Base-by-base conservation (phyloP, 2,113 vertebrate species). In the Mionectes macconnelli region DNA sequence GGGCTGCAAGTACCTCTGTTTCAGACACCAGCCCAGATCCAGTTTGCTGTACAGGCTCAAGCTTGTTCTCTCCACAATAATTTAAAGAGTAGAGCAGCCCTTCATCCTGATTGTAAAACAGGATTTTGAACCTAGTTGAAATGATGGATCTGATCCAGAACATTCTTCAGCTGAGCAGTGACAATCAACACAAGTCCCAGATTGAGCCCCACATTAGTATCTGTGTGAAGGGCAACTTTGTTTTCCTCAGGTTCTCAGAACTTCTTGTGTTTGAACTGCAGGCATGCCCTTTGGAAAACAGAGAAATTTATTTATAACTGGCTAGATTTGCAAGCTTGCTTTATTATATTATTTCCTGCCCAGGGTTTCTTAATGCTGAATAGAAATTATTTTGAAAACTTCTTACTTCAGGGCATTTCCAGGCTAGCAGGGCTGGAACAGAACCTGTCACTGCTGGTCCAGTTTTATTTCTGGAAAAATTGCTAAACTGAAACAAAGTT, bases 331-430 rank as follows among this genome's bases (percentile, higher is more conserved):
- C 92, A 96, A 94, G 93, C 81, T 97, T 95, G 77, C 66, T 84
- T 94, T 97, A 97, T 96, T 96, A 88, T 97, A 96, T 95, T 97
- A 96, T 95, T 98, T 97, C 90, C 96, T 95, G 86, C 70, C 86
- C 31, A 50, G 30, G 37, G 68, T 98, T 98, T 97, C 94, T 90
- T 89, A 90, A 92, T 94, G 73, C 91, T 97, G 95, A 97, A 97
- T 97, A 98, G 94, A 95, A 96, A 97, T 96, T 62, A 90, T 94
- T 97, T 98, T 97, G 95, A 97, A 97, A 96, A 78, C 82, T 84
- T 97, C 82, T 98, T 97, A 96, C 96, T 94, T 97, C 93, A 95
- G 96, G 92, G 89, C 97, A 96, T 98, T 97, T 96, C 56, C 64
- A 93, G 67, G 63, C 67, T 92, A 69, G 70, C 42, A 92, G n/a